Base-by-base conservation (phyloP, 1,140 invertebrate species). In the Drosophila tropicalis region DNA sequence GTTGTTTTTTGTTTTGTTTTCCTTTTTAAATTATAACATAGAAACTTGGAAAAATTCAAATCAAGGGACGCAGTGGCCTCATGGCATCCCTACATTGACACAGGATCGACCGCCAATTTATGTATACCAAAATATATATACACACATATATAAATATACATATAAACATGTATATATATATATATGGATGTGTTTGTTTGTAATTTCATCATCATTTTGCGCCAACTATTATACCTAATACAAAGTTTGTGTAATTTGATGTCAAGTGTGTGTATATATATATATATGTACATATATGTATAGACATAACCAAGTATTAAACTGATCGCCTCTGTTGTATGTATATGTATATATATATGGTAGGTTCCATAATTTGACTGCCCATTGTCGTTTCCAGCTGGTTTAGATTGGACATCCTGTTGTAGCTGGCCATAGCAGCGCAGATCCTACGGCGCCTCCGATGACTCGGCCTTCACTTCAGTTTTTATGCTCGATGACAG, bases 391-490 rank as follows among this genome's bases (percentile, higher is more conserved):
- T 54, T 29, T 66, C 61, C 65, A 60, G 70, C 66, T 74, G 12
- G 17, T 66, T 56, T 57, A 55, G 70, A 57, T 67, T 40, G 56
- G 70, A 29, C 70, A 51, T 81, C 69, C 74, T 67, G 64, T 72
- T 64, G 62, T 39, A 56, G 51, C 44, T 51, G 44, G 62, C 22
- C 51, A 17, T 57, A 60, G 58, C 78, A 66, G 67, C 61, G 60
- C 69, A 68, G 68, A 63, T 67, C 57, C 79, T 86, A 86, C 84
- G 84, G 91, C 69, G 91, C 84, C 81, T 92, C 91, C 76, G 91
- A 84, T 81, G 89, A 81, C 75, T 92, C 92, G 78, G 86, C 82
- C 76, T 91, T 92, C 58, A 84, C 81, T 73, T 89, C 84, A 58
- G 81, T 68, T 63, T 90, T 89, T 62, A 81, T 76, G 81, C 73